phyloP scores from a whole-genome alignment of 2,888 invertebrate species.

The Horisme vitalbata region DNA sequence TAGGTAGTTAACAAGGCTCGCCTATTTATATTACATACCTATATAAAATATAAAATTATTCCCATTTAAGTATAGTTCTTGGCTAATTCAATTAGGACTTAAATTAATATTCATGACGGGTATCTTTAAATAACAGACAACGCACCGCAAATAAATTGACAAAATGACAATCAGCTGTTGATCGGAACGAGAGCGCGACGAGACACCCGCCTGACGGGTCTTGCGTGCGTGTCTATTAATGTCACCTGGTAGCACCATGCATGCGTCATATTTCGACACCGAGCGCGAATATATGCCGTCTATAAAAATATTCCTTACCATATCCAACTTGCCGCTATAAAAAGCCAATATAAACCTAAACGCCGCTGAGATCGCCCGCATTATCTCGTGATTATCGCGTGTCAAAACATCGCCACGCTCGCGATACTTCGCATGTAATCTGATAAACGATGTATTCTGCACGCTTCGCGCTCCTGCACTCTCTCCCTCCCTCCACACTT shows the following conservation, averaged over 20 bases:
- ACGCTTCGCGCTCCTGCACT: constrained; percentile 68
- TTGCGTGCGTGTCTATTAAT: constrained; percentile 32
- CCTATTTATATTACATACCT: too few relatives aligned
- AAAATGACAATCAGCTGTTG: constrained; percentile 41
- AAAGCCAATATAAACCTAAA: constrained; percentile 82
- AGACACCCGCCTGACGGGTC: constrained; percentile 21
- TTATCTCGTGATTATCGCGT: constrained; percentile 84
- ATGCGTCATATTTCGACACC: constrained; percentile 56
- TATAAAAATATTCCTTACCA: constrained; percentile 63
- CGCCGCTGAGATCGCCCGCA: constrained; percentile 78
- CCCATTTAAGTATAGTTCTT: neutral
- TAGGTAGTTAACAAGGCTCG: too few relatives aligned
- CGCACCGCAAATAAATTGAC: constrained; percentile 18
- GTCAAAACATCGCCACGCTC: constrained; percentile 84
- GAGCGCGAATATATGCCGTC: constrained; percentile 56
- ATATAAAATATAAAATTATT: neutral
- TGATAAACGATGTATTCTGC: constrained; percentile 84
- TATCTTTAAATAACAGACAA: constrained; percentile 9
- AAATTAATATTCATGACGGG: constrained; percentile 18
- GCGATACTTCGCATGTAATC: constrained; percentile 84
- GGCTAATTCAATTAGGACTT: constrained; percentile 16
- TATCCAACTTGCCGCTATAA: constrained; percentile 65
- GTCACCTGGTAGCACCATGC: constrained; percentile 37
- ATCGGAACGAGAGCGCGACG: constrained; percentile 21
- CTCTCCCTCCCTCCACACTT: constrained; percentile 50